These are phyloP conservation scores for Orchestes rusci DNA, from an alignment of 2,888 invertebrate species.

Conservation along the genomic window DNA sequence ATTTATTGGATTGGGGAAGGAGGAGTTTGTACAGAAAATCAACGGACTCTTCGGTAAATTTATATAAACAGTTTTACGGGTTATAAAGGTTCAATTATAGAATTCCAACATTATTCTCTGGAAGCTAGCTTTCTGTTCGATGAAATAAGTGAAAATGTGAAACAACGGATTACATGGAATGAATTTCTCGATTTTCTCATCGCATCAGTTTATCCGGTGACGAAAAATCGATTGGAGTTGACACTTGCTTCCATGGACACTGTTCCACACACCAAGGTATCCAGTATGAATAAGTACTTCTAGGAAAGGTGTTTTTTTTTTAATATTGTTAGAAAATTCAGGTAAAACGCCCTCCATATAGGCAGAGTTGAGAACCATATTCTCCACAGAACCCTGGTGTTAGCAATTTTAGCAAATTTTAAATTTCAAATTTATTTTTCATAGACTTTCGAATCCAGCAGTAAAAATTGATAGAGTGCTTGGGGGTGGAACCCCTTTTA, in stretches of 20 bases:
- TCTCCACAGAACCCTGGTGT: too few species aligned
- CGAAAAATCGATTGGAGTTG: slow-evolving; percentile 26
- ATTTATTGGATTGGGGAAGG: background rate
- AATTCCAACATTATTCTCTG: background rate
- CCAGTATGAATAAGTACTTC: too few species aligned
- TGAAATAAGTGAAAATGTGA: background rate
- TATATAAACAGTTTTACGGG: background rate
- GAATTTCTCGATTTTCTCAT: slow-evolving; percentile 41
- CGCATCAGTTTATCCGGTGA: slow-evolving; percentile 30
- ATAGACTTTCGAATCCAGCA: too few species aligned
- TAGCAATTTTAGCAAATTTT: too few species aligned
- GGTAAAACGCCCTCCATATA: too few species aligned
- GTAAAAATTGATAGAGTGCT: background rate
- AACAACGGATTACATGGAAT: slow-evolving; percentile 38
- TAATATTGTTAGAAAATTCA: too few species aligned
- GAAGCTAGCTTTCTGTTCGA: background rate
- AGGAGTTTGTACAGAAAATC: background rate
- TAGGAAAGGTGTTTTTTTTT: too few species aligned
- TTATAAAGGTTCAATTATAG: background rate
- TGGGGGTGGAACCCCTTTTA: too few species aligned
- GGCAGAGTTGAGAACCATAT: too few species aligned
- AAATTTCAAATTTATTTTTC: too few species aligned
- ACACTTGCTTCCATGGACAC: slow-evolving; percentile 30
- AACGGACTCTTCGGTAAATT: background rate
- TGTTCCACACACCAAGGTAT: slow-evolving; percentile 36